Conservation (phyloP, 1,140 invertebrate species). For the Drosophila elegans region DNA sequence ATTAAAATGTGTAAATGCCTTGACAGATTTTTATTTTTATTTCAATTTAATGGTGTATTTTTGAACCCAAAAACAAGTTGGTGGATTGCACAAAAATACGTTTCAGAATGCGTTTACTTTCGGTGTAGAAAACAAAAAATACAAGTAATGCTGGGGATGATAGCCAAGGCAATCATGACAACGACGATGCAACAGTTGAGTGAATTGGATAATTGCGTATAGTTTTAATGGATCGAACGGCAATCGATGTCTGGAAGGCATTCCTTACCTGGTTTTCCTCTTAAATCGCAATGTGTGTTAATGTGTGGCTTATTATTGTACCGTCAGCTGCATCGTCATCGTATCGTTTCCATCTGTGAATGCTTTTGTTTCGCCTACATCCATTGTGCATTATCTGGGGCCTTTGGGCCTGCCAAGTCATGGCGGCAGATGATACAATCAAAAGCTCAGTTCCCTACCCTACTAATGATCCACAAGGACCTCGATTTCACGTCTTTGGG, state of each 20-base stretch:
- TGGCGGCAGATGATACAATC: conserved; percentile 33
- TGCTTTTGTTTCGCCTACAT: conserved; percentile 52
- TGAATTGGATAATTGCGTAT: conserved; percentile 78
- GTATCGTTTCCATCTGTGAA: conserved; percentile 16
- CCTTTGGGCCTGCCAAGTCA: conserved; percentile 23
- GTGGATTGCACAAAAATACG: too few relatives aligned
- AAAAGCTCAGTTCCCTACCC: neutral
- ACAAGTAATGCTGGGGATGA: conserved; percentile 38
- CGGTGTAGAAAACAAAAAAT: conserved; percentile 14
- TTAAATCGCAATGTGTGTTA: conserved; percentile 48
- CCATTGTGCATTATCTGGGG: conserved; percentile 63
- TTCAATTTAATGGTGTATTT: too few relatives aligned
- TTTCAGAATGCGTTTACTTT: neutral
- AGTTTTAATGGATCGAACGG: conserved; percentile 54
- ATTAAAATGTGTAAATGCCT: too few relatives aligned
- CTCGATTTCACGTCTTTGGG: conserved; percentile 10
- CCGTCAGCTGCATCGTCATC: conserved; percentile 25
- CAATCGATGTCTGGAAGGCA: conserved; percentile 20
- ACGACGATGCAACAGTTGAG: conserved; percentile 57
- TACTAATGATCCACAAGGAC: conserved; percentile 16
- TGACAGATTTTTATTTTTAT: too few relatives aligned
- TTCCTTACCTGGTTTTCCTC: conserved; percentile 44
- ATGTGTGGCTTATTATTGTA: conserved; percentile 30
- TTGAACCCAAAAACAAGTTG: too few relatives aligned
- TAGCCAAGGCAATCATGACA: conserved; percentile 35